These are phyloP conservation scores for Cranoglanis bouderius DNA, from an alignment of 2,113 vertebrate species.

Conservation along the genomic window DNA sequence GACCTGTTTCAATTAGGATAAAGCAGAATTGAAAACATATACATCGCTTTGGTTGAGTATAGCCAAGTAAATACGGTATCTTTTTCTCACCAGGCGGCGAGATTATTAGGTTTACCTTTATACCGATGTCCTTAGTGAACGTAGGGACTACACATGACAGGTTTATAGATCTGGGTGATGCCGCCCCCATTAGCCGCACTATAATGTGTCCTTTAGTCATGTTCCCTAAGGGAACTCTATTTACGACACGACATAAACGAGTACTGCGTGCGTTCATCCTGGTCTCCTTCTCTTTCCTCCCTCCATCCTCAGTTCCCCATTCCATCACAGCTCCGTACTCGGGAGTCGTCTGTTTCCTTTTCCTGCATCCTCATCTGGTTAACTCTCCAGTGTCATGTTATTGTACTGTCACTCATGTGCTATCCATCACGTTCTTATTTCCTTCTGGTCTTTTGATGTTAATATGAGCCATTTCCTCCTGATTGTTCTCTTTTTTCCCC, in stretches of 20 bases:
- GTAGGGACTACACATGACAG: neutral
- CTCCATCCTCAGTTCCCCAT: constrained; percentile 3
- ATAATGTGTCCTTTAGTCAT: constrained; percentile 28
- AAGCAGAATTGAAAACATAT: too few species aligned
- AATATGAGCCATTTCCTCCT: neutral
- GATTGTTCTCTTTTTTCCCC: neutral
- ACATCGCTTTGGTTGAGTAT: neutral
- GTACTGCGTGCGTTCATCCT: constrained; percentile 5
- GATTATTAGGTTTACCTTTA: neutral
- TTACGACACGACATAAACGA: constrained; percentile 32
- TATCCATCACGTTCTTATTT: neutral
- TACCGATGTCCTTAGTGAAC: neutral
- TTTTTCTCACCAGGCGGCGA: neutral
- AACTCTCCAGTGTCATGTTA: neutral
- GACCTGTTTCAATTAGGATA: neutral
- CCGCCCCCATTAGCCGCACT: neutral
- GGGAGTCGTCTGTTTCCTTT: neutral
- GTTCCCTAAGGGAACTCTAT: constrained; percentile 24
- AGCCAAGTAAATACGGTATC: neutral
- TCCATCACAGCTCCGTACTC: neutral
- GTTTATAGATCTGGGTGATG: constrained; percentile 7
- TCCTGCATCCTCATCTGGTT: neutral
- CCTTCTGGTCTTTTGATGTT: constrained; percentile 6
- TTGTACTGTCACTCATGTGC: neutral
- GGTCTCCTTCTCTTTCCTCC: neutral